A percentile compares a stretch with the other conserved stretches of the same genome.
phyloP scores from a whole-genome alignment of 2,888 invertebrate species.

The Lepidonotus clava region DNA sequence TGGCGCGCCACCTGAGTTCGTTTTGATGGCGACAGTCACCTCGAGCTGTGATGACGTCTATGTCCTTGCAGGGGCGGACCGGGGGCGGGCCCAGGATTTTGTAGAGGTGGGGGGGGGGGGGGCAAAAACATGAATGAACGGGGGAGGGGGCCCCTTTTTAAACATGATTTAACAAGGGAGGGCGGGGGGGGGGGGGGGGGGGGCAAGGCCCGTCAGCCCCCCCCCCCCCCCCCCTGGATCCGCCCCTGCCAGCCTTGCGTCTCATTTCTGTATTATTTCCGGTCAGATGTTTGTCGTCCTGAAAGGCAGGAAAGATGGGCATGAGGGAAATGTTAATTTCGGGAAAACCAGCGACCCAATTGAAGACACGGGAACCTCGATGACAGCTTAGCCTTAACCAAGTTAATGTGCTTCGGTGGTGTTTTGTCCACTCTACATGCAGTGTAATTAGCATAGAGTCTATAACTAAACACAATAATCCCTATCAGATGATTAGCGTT shows the following conservation, averaged over 20 bases:
- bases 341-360: background rate
- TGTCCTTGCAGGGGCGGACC: no score
- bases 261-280: background rate
- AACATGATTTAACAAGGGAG: no score
- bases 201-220: no score
- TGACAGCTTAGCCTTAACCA: background rate
- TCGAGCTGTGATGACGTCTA: background rate
- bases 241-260: no score
- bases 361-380: background rate
- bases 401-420: background rate
- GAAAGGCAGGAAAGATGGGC: background rate
- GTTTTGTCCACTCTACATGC: background rate
- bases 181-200: no score
- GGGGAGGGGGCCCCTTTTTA: no score
- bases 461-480: background rate
- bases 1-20: constrained; percentile 24
- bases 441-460: background rate
- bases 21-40: background rate
- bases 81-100: no score
- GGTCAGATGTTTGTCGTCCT: background rate
- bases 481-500: background rate
- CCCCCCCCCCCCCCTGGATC: no score
- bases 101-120: no score
- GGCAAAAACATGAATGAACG: no score
- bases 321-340: constrained; percentile 2